Evolutionary conservation across 2,797 vertebrate genomes (phyloP).

Genomic region (Champsocephalus esox): DNA sequence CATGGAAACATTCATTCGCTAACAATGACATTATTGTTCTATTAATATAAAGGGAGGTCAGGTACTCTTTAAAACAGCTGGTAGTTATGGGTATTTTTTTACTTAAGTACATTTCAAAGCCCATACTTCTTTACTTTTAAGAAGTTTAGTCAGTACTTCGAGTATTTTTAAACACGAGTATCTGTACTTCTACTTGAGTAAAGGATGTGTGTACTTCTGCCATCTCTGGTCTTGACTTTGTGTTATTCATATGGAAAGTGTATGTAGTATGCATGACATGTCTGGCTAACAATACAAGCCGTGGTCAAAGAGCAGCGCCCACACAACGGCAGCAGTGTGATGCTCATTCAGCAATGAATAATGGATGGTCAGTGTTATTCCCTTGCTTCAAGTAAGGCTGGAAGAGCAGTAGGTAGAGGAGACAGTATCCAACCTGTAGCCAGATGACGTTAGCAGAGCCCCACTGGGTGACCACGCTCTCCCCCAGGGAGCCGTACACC

Average conservation of each 20-base stretch:
- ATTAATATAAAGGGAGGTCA: too few relatives aligned
- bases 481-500: slow-evolving; percentile 86
- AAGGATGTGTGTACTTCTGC: too few relatives aligned
- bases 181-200: too few relatives aligned
- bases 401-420: slow-evolving; percentile 58
- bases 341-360: slow-evolving; percentile 81
- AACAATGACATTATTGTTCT: too few relatives aligned
- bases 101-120: too few relatives aligned
- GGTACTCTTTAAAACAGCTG: too few relatives aligned
- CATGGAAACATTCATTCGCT: too few relatives aligned
- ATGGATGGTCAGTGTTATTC: slow-evolving; percentile 71
- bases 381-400: slow-evolving; percentile 59
- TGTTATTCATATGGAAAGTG: slow-evolving; percentile 50
- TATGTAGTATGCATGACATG: slow-evolving; percentile 50
- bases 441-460: slow-evolving; percentile 88
- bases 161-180: too few relatives aligned
- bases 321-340: slow-evolving; percentile 61
- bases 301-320: slow-evolving; percentile 52
- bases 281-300: slow-evolving; percentile 48
- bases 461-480: slow-evolving; percentile 88
- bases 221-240: slow-evolving; percentile 26
- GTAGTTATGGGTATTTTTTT: too few relatives aligned
- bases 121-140: too few relatives aligned
- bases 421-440: slow-evolving; percentile 85
- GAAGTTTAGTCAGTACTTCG: too few relatives aligned